Evolutionary conservation across 92 coral and sea anemone genomes (phyloP).

Genomic region (Palythoa grandis): DNA sequence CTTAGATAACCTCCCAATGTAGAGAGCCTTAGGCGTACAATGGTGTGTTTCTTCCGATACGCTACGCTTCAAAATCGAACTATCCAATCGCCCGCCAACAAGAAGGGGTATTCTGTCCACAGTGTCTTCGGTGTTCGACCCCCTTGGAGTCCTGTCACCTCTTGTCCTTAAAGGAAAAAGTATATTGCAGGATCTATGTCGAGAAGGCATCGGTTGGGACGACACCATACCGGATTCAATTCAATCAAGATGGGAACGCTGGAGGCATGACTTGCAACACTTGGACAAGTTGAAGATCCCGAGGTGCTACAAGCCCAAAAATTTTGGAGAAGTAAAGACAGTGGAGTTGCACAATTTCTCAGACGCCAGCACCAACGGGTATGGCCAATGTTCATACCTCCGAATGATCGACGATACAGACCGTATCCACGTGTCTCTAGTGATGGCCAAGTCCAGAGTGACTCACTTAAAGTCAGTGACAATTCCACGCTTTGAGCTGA

Average conservation of each 20-base stretch:
- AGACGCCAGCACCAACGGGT: background rate
- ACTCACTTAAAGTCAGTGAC: conserved; percentile 4
- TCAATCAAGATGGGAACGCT: conserved; percentile 3
- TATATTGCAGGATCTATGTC: background rate
- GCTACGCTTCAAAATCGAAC: conserved; percentile 44
- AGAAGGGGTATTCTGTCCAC: conserved; percentile 70
- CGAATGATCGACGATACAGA: background rate
- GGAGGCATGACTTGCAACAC: background rate
- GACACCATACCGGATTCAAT: background rate
- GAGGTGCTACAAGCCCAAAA: background rate
- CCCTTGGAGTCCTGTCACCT: conserved; percentile 39
- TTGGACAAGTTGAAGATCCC: background rate
- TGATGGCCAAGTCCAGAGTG: conserved; percentile 13
- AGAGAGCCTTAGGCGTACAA: conserved; percentile 66
- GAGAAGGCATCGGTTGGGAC: background rate
- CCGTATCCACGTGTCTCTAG: conserved; percentile 1
- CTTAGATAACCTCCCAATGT: conserved; percentile 49
- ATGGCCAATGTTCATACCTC: background rate
- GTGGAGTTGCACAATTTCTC: background rate
- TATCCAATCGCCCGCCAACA: conserved; percentile 54
- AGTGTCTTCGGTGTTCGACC: conserved; percentile 66
- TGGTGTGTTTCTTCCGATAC: conserved; percentile 68
- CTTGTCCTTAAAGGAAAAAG: background rate
- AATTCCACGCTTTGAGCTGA: background rate
- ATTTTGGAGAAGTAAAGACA: background rate